Conservation (phyloP, 2,113 vertebrate genomes). For the Oreochromis tanganicae region DNA sequence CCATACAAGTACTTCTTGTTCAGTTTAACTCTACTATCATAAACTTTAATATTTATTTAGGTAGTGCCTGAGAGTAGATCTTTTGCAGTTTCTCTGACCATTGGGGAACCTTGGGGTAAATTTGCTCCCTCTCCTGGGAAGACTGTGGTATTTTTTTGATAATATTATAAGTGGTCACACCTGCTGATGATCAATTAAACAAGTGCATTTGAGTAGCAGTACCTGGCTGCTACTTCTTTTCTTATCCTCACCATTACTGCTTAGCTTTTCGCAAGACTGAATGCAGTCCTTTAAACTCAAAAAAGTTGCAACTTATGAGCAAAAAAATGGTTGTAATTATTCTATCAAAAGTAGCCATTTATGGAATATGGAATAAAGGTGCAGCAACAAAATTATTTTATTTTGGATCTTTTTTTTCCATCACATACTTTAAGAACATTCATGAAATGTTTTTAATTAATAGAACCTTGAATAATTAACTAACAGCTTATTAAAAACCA, state of each 20-base stretch:
- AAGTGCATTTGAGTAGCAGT: neutral
- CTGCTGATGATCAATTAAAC: neutral
- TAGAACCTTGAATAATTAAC: neutral
- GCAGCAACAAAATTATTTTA: neutral
- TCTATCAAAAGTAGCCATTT: neutral
- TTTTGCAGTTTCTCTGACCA: neutral
- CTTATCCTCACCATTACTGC: neutral
- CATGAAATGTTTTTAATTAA: neutral
- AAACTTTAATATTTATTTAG: neutral
- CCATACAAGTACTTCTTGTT: neutral
- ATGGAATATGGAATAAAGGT: neutral
- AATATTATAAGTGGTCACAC: neutral
- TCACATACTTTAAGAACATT: neutral
- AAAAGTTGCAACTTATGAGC: neutral
- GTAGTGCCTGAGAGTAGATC: neutral
- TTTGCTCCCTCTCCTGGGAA: neutral
- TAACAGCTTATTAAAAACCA: neutral
- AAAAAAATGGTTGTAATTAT: neutral
- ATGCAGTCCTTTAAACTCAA: neutral
- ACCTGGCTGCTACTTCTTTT: neutral
- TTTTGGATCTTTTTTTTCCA: rapidly evolving
- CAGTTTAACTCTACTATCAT: neutral
- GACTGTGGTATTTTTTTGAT: neutral
- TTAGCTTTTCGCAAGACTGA: neutral
- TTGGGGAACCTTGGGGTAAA: neutral